These are phyloP conservation scores for Caradrina kadenii DNA, from an alignment of 2,888 invertebrate species.

Conservation along the genomic window DNA sequence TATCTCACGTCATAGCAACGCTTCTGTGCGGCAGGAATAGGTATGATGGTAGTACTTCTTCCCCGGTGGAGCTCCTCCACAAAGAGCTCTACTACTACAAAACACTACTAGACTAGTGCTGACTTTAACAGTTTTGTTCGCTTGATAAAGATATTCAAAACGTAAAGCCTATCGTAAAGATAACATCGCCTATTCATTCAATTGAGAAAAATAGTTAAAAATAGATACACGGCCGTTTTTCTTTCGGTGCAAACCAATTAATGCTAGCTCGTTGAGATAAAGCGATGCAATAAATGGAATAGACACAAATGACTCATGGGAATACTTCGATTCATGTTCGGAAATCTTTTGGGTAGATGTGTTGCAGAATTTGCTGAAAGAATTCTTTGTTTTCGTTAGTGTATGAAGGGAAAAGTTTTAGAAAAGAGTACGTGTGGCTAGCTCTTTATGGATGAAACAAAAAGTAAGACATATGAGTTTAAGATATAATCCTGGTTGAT, in stretches of 20 bases:
- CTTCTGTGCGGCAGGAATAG: too few relatives aligned
- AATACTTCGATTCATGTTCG: background rate
- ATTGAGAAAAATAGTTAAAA: slow-evolving; percentile 44
- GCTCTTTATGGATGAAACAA: background rate
- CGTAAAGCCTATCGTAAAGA: background rate
- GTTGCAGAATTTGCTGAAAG: background rate
- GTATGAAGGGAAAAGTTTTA: background rate
- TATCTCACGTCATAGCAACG: too few relatives aligned
- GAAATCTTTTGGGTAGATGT: background rate
- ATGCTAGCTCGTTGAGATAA: slow-evolving; percentile 39
- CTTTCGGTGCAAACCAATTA: slow-evolving; percentile 45
- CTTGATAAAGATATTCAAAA: slow-evolving; percentile 13
- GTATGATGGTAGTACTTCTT: too few relatives aligned
- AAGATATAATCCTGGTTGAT: too few relatives aligned
- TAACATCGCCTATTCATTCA: slow-evolving; percentile 22
- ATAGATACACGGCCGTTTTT: slow-evolving; percentile 40
- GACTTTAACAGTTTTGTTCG: background rate
- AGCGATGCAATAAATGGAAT: slow-evolving; percentile 15
- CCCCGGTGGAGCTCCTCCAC: too few relatives aligned
- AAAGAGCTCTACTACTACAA: too few relatives aligned
- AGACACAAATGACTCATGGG: background rate
- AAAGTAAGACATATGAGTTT: too few relatives aligned
- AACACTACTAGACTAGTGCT: background rate
- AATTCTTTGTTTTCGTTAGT: background rate
- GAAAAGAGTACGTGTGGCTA: background rate